Conservation (phyloP, 2,113 vertebrate species). For the Ptilonorhynchus violaceus region DNA sequence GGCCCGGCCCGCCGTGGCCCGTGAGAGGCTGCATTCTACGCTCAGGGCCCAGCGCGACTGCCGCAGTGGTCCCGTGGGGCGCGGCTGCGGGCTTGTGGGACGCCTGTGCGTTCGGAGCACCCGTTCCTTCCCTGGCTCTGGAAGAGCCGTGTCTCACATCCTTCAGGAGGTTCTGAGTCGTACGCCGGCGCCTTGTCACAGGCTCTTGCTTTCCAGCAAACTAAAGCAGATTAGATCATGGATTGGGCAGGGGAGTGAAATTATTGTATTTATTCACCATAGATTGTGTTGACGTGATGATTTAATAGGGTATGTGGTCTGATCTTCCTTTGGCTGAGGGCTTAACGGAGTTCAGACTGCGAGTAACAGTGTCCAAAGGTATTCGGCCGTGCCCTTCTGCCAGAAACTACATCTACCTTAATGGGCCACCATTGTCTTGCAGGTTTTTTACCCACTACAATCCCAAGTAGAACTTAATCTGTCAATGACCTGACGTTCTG, state of each 20-base stretch:
- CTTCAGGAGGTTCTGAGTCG: not conserved
- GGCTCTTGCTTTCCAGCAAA: not conserved
- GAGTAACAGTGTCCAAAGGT: not conserved
- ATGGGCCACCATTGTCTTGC: not conserved
- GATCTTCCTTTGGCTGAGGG: not conserved
- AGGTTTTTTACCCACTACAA: not conserved
- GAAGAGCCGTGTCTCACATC: not conserved
- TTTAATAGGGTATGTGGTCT: not conserved
- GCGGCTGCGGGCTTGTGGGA: fast-evolving
- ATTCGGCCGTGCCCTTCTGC: not conserved
- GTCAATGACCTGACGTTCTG: not conserved
- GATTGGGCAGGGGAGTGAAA: not conserved
- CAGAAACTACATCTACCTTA: not conserved
- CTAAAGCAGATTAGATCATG: not conserved
- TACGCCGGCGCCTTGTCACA: too few species aligned
- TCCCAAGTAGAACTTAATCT: not conserved
- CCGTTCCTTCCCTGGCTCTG: not conserved
- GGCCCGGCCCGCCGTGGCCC: too few species aligned
- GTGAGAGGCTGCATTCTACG: fast-evolving
- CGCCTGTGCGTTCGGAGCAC: fast-evolving
- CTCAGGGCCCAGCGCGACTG: fast-evolving
- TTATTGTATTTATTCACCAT: not conserved
- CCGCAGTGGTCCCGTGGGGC: fast-evolving
- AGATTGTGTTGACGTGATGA: not conserved
- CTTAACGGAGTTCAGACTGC: not conserved